Evolutionary conservation across 2,888 invertebrate species (phyloP).

Genomic region (Molorchus minor): DNA sequence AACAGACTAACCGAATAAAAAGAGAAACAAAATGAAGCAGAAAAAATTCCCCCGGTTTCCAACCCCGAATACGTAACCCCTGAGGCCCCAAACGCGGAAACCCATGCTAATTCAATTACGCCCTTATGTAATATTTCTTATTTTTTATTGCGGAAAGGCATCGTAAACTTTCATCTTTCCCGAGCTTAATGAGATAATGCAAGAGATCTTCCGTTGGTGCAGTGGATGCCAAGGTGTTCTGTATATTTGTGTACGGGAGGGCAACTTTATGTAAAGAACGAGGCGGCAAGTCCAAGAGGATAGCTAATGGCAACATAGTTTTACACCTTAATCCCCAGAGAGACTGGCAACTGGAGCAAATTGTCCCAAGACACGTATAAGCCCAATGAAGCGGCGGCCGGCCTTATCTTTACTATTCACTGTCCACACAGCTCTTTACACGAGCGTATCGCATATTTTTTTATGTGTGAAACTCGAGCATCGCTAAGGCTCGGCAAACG

Average conservation of each 20-base stretch:
- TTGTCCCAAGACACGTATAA: constrained; percentile 58
- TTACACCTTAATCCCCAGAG: constrained; percentile 58
- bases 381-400: constrained; percentile 54
- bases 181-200: constrained; percentile 18
- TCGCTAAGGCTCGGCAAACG: too few relatives aligned
- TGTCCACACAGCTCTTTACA: constrained; percentile 14
- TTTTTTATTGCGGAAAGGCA: constrained; percentile 4
- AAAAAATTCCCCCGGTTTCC: background rate
- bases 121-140: constrained; percentile 5
- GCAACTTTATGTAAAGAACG: background rate
- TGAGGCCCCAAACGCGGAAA: background rate
- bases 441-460: constrained; percentile 1
- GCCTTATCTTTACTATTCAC: constrained; percentile 37
- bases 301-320: constrained; percentile 48
- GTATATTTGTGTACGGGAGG: constrained; percentile 4
- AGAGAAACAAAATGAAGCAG: background rate
- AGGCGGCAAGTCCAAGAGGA: constrained; percentile 22
- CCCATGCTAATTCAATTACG: constrained; percentile 9
- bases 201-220: constrained; percentile 10
- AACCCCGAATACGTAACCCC: background rate
- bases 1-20: too few relatives aligned
- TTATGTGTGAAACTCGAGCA: too few relatives aligned
- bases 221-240: constrained; percentile 12
- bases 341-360: constrained; percentile 54
- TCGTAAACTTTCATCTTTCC: constrained; percentile 3